Evolutionary conservation across 2,888 invertebrate species (phyloP).

Genomic region (Agapostemon virescens): DNA sequence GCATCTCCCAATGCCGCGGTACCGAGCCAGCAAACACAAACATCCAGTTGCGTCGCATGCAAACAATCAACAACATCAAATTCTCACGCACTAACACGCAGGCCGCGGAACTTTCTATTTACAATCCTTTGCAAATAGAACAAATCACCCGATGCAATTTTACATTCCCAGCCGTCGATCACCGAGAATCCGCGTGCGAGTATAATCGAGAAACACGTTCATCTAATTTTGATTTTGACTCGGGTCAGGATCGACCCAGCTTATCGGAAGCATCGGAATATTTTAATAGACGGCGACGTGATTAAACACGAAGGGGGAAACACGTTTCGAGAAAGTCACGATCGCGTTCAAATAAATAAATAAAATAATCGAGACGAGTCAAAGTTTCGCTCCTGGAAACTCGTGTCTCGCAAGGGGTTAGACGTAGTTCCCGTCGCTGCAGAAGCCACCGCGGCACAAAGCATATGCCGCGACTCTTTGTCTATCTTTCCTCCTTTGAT

Average conservation of each 20-base stretch:
- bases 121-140: no score
- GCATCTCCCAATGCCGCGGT: slow-evolving; percentile 16
- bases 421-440: not conserved
- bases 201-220: not conserved
- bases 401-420: not conserved
- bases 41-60: not conserved
- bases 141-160: slow-evolving; percentile 20
- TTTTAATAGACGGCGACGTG: not conserved
- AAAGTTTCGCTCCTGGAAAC: not conserved
- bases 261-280: not conserved
- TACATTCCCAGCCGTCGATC: not conserved
- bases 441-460: slow-evolving; percentile 27
- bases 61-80: slow-evolving; percentile 29
- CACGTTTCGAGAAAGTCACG: not conserved
- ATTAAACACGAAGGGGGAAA: not conserved
- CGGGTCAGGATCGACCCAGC: not conserved
- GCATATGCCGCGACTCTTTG: slow-evolving; percentile 59
- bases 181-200: no score
- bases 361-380: not conserved
- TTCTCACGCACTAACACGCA: not conserved
- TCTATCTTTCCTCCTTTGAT: slow-evolving; percentile 38
- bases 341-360: not conserved
- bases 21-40: not conserved
- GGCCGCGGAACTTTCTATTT: slow-evolving; percentile 36
- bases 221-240: not conserved